Evolutionary conservation across 1,140 invertebrate genomes (phyloP), one percentile per base, ranked within the genome.

Genomic region (Eulimnadia texana): DNA sequence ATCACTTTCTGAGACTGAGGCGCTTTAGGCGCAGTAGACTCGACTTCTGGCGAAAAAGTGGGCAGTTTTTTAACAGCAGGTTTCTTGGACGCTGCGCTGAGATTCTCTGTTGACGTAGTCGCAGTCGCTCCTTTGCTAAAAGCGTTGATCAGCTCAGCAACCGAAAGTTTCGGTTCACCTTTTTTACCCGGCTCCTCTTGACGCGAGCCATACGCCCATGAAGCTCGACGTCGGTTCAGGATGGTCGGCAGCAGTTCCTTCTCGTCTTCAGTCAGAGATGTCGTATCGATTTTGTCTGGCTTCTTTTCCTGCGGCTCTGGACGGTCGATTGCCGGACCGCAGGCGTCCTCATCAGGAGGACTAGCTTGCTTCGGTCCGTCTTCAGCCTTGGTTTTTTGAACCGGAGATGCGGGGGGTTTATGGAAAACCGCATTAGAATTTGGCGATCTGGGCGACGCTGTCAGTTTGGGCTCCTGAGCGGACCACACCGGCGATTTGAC

Each of bases 161-260:
- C 60, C 0, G 60, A 61, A 11, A 61, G 22, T 19, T 61, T 61
- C 24, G 6, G 51, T n/a, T 60, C 50, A 24, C 22, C 11, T 10
- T 57, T 27, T 33, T 57, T 57, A 27, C 55, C n/a, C 28, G 27
- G 47, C 27, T 53, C 56, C 20, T 63, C 62, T 23, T 58, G 56
- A 3, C 58, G 49, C 29, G 56, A 28, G 11, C 62, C 62, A 50
- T 59, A 58, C 22, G 62, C 62, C 62, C 62, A 63, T 2, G 62
- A 63, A 27, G 62, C 62, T 60, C 62, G n/a, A 22, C 62, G 47
- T 16, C 58, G 24, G 20, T 24, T 63, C 16, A 63, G 25, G 13
- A 62, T 29, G 11, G 56, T 29, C 27, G 57, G 33, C 29, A 58
- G 50, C 20, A 63, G 22, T 23, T 63, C 24, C 25, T 33, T 47